Conservation (phyloP, 2,888 invertebrate species). For the Erebia palarica region DNA sequence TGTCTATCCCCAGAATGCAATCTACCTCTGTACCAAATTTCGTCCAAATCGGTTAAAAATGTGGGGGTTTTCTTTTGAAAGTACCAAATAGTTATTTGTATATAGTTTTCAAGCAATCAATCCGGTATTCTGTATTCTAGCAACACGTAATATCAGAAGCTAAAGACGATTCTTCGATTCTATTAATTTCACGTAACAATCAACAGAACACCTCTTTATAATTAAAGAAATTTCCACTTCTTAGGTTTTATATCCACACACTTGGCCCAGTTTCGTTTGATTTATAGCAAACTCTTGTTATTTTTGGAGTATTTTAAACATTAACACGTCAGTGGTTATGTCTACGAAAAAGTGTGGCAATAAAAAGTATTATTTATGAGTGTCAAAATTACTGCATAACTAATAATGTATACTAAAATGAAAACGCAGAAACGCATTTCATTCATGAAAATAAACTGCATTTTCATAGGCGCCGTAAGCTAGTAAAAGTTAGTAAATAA, state of each 20-base stretch:
- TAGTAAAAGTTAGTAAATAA: too few relatives aligned
- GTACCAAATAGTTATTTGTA: too few relatives aligned
- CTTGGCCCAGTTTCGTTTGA: constrained; percentile 7
- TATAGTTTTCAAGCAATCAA: too few relatives aligned
- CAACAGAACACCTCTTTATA: not conserved
- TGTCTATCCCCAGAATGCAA: too few relatives aligned
- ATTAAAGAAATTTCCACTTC: not conserved
- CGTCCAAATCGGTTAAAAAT: too few relatives aligned
- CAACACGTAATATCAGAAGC: too few relatives aligned
- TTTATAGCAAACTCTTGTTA: not conserved
- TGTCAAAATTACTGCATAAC: not conserved
- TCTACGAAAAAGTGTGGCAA: constrained; percentile 6
- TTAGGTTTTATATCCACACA: not conserved
- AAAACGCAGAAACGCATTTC: too few relatives aligned
- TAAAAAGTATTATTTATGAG: constrained; percentile 9
- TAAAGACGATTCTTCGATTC: not conserved
- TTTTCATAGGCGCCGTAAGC: not conserved
- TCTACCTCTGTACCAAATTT: too few relatives aligned
- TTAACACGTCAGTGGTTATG: constrained; percentile 3
- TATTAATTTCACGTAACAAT: not conserved
- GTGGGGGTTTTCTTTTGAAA: too few relatives aligned
- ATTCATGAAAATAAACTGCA: not conserved
- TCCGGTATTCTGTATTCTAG: not conserved
- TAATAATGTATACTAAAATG: too few relatives aligned
- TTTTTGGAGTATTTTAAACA: constrained; percentile 15